Conservation (phyloP, 2,113 vertebrate species). For the Paedocypris sp. region DNA sequence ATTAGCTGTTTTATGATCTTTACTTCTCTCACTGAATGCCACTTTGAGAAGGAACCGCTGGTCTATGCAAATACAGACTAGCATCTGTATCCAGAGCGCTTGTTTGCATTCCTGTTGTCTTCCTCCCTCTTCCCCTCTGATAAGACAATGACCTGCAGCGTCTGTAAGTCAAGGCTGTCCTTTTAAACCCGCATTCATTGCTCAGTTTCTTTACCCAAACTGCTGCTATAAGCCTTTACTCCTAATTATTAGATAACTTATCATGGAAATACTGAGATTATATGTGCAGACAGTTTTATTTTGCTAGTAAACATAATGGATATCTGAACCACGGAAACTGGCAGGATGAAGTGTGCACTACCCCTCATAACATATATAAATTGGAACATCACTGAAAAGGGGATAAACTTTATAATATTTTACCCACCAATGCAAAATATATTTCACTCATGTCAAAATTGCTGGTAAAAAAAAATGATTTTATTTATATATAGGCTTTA, state of each 20-base stretch:
- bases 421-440: no score
- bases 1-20: slow-evolving; percentile 36
- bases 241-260: slow-evolving; percentile 66
- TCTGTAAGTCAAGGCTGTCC: slow-evolving; percentile 58
- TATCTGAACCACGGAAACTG: no score
- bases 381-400: no score
- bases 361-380: no score
- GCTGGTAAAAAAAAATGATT: no score
- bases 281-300: no score
- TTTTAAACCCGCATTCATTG: slow-evolving; percentile 50
- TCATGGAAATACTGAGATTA: no score
- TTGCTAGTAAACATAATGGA: no score
- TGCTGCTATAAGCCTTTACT: slow-evolving; percentile 7
- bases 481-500: no score
- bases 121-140: slow-evolving; percentile 27
- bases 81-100: not conserved
- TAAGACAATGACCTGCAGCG: slow-evolving; percentile 29
- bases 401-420: no score
- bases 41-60: slow-evolving; percentile 25
- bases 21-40: slow-evolving; percentile 29
- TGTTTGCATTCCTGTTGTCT: slow-evolving; percentile 32
- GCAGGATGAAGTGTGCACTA: no score
- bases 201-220: slow-evolving; percentile 16
- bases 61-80: slow-evolving; percentile 29
- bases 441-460: no score